These are phyloP conservation scores for Melangyna quadrimaculata DNA, from an alignment of 2,888 invertebrate genomes.

Conservation along the genomic window DNA sequence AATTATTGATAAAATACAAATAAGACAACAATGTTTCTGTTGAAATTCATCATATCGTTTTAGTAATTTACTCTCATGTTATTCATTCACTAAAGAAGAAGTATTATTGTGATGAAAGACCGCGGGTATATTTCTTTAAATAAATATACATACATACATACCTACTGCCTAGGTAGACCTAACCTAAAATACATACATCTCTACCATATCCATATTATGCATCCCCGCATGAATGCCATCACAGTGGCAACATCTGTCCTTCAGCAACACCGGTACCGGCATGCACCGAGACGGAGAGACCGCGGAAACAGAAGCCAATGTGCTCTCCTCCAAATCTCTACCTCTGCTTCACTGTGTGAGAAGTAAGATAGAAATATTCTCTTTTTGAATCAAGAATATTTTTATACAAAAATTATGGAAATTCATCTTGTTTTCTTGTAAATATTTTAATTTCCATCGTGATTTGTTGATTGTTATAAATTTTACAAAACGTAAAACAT, in stretches of 20 bases:
- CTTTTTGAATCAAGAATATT: not conserved
- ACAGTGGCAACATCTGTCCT: conserved; percentile 67
- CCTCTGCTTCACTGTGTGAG: not conserved
- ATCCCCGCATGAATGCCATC: conserved; percentile 32
- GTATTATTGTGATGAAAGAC: conserved; percentile 60
- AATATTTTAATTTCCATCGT: conserved; percentile 70
- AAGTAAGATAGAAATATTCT: not conserved
- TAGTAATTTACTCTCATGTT: not conserved
- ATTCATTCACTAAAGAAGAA: conserved; percentile 32
- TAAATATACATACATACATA: conserved; percentile 34
- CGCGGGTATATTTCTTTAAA: conserved; percentile 30
- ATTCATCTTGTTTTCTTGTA: conserved; percentile 69
- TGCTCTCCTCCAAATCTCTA: not conserved
- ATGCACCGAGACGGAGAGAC: not conserved
- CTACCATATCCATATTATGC: not conserved
- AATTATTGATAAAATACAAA: not conserved
- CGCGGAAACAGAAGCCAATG: not conserved
- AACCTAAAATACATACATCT: not conserved
- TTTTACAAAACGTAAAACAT: conserved; percentile 47
- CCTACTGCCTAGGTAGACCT: too few relatives aligned
- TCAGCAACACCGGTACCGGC: conserved; percentile 38
- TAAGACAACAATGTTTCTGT: not conserved
- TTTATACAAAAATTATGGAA: conserved; percentile 62
- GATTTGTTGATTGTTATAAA: conserved; percentile 71
- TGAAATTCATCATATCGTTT: not conserved